These are phyloP conservation scores for Verasper variegatus DNA, from an alignment of 2,113 vertebrate genomes.

Conservation along the genomic window DNA sequence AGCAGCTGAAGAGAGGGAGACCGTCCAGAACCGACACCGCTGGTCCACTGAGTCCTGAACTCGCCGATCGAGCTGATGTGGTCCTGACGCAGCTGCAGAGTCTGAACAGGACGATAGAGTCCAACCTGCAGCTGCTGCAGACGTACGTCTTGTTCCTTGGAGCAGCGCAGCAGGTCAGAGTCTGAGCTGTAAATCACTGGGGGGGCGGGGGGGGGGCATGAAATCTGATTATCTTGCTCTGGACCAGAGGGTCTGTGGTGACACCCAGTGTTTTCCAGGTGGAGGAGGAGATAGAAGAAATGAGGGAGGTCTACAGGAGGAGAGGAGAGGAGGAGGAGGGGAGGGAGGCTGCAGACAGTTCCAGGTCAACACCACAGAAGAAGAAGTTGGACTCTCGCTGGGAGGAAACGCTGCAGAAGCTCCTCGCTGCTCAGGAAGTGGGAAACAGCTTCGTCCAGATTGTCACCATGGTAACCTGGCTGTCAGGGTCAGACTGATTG, in stretches of 20 bases:
- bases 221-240: too few species aligned
- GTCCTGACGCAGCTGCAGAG: constrained; percentile 83
- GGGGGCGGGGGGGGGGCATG: too few species aligned
- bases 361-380: not conserved
- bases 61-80: constrained; percentile 74
- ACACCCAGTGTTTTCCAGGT: constrained; percentile 32
- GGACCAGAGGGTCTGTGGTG: too few species aligned
- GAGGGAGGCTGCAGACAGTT: not conserved
- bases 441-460: constrained; percentile 14
- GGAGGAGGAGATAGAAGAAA: constrained; percentile 32
- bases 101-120: constrained; percentile 76
- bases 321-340: constrained; percentile 12
- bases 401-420: constrained; percentile 15
- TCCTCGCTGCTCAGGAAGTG: constrained; percentile 35
- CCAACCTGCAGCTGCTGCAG: constrained; percentile 81
- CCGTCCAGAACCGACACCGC: not conserved
- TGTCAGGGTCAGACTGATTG: not conserved
- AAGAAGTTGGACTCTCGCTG: not conserved
- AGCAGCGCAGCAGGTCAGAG: constrained; percentile 83
- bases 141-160: constrained; percentile 84
- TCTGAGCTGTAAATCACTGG: not conserved
- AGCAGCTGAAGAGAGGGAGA: constrained; percentile 45
- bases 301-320: constrained; percentile 22
- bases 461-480: constrained; percentile 30
- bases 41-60: constrained; percentile 51